phyloP scores from a whole-genome alignment of 2,888 invertebrate genomes.

The Escarpia spicata region DNA sequence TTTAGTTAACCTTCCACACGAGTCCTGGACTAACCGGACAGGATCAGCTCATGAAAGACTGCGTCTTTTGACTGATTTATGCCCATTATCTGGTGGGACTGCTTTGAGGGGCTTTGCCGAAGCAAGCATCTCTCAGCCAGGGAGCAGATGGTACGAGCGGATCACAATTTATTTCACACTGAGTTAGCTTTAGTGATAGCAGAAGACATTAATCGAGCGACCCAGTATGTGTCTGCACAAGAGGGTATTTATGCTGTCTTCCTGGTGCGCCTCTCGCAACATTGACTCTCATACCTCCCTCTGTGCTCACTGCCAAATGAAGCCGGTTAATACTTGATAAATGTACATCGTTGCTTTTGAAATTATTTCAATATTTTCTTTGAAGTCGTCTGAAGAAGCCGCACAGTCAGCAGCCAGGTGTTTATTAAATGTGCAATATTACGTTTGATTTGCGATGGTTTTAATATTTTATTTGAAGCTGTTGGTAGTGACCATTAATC shows the following conservation, averaged over 20 bases:
- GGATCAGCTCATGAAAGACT: neutral
- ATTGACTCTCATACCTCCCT: neutral
- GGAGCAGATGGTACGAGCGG: neutral
- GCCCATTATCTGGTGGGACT: neutral
- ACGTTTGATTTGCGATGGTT: neutral
- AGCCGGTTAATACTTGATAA: neutral
- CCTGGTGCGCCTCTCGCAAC: neutral
- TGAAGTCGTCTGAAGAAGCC: neutral
- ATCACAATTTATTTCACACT: constrained; percentile 11
- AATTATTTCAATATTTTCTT: neutral
- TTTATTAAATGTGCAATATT: neutral
- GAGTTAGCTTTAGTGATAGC: constrained; percentile 12
- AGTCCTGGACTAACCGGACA: neutral
- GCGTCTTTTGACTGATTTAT: neutral
- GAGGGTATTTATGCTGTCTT: constrained; percentile 1
- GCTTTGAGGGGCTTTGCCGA: neutral
- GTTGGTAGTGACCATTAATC: neutral
- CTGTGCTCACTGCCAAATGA: neutral
- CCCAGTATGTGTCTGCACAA: neutral
- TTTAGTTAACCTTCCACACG: neutral
- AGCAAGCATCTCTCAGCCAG: neutral
- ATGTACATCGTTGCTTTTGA: neutral
- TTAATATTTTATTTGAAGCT: constrained; percentile 9
- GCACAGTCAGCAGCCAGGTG: neutral
- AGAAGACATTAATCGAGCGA: neutral